Base-by-base conservation (phyloP, 2,797 vertebrate species). In the Chaenodraco wilsoni region DNA sequence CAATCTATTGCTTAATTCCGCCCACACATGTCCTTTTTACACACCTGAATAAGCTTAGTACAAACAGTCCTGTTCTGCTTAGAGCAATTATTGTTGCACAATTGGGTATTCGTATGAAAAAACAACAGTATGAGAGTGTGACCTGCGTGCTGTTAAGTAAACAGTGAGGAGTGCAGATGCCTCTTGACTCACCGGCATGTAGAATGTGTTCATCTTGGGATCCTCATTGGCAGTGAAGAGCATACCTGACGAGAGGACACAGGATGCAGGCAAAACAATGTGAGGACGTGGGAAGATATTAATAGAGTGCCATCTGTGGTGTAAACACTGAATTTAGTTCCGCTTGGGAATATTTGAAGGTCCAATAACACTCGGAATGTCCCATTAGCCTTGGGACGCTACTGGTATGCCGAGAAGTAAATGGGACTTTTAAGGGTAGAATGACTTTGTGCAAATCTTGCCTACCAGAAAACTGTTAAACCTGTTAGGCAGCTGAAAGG, bases 141-240 rank as follows among this genome's bases (percentile, higher is more conserved):
- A 60, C 27, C 15, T 5, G 19, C 59, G 16, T 56, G 9, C 23
- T 41, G 33, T 54, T 37, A 37, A 48, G 10, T 48, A n/a, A 13
- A 0, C 33, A 41, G 27, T 9, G 2, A 64, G 40, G 33, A 52
- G 49, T 50, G 58, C 21, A 23, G 66, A 73, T 1, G 33, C 2
- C 5, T 70, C 8, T 49, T 15, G 13, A 95, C 97, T 96, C 93
- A 99, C 98, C 41, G 98, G 98, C 74, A 99, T 95, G 82, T 99
- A 99, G 88, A 97, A 99, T 17, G 97, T 98, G 89, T 95, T 98
- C 97, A 99, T 99, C 95, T 98, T 99, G 62, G 97, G 96, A 49
- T 96, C 94, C 93, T 99, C 98, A 17, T 95, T 98, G 86, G 97
- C 98, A n/a, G 97, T 98, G 82, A 99, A 96, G 9, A 99, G 93